Base-by-base conservation (phyloP, 2,113 vertebrate species). In the Labrus mixtus region DNA sequence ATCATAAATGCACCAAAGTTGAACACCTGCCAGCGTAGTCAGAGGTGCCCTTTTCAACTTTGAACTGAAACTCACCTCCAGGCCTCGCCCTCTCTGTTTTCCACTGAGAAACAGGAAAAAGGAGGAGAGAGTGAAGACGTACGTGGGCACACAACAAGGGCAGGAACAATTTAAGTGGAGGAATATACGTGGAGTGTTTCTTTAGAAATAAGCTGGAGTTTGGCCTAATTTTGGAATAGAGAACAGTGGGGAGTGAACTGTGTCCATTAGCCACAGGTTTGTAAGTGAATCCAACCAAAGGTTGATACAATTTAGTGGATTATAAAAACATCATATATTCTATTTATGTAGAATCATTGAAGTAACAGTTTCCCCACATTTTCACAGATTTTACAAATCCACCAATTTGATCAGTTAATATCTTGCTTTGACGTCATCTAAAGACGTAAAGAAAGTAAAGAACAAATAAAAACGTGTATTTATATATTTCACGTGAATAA, bases 1-100 rank as follows among this genome's bases (percentile, higher is more conserved):
- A 89, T 90, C 80, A 68, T 77, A 45, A 89, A 84, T 36, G 68
- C 76, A 17, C 53, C 20, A 9, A 77, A 63, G 81, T 90, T 92
- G 85, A 92, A 90, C 89, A 87, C 87, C 85, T 91, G 91, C 88
- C 82, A 90, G 79, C 51, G 64, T 82, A 86, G 90, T 78, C 50
- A 88, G 65, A 16, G 10, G 54, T 69, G 88, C 63, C 91, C 85
- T 88, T 90, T 92, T 93, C 84, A 93, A 91, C 92, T 91, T 84
- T 94, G 93, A 93, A 94, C 93, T 92, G 86, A 89, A 91, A 82
- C 90, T 93, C 90, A 93, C 92, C 93, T 89, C 79, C 68, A 75
- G 78, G 90, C 86, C 86, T 88, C 87, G 61, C 93, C 91, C 88
- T 77, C 77, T n/a, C 59, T 77, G 78, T 64, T 84, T 86, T 84